phyloP scores from a whole-genome alignment of 2,797 vertebrate species.

The Propithecus perrieri region DNA sequence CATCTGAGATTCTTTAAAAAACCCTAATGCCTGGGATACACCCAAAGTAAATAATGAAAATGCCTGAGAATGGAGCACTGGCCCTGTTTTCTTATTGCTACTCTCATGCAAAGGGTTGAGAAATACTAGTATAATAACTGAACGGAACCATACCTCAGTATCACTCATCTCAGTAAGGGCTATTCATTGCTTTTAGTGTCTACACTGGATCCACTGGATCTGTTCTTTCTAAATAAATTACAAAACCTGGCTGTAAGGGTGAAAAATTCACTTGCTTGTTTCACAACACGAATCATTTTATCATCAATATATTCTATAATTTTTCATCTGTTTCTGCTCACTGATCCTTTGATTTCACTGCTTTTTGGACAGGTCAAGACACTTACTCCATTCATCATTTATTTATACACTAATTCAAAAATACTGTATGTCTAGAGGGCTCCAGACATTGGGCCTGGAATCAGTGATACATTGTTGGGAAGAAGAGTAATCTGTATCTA shows the following conservation, averaged over 20 bases:
- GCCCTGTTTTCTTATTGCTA: background rate
- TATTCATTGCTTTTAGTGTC: background rate
- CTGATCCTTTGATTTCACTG: background rate
- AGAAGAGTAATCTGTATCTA: background rate
- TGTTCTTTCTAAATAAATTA: background rate
- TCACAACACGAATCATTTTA: background rate
- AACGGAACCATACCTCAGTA: background rate
- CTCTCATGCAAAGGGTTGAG: background rate
- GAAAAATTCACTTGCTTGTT: background rate
- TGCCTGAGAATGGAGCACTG: background rate
- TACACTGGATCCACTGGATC: background rate
- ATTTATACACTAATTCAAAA: background rate
- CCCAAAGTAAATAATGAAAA: background rate
- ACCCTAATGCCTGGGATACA: background rate
- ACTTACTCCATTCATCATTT: background rate
- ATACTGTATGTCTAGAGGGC: background rate
- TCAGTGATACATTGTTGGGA: background rate
- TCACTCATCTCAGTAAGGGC: background rate
- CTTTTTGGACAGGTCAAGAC: background rate
- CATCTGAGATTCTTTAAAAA: background rate
- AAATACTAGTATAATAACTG: background rate
- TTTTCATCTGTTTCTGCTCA: background rate
- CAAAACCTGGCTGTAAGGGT: background rate
- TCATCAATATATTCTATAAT: background rate
- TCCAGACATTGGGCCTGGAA: background rate